Evolutionary conservation across 2,888 invertebrate species (phyloP), one percentile per base, ranked within the genome.

Genomic region (Drosophila nr. perissopoda): DNA sequence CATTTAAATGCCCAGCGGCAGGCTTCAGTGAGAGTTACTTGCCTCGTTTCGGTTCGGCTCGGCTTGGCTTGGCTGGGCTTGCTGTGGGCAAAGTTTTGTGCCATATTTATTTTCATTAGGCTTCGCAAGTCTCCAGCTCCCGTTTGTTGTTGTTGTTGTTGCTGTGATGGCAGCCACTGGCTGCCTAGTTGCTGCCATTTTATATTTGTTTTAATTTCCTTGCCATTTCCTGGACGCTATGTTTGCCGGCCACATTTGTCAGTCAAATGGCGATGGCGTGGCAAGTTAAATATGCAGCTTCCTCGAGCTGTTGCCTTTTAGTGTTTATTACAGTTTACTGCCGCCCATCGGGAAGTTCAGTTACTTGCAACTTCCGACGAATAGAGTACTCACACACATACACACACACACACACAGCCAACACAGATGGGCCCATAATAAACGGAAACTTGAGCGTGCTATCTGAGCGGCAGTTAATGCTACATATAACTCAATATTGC

Each of bases 171-270:
- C n/a, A n/a, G 49, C 49, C 59, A 27, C 51, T 48, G 64, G 40
- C 58, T 68, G 64, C 67, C 72, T 73, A 74, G 85, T 74, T 83
- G 79, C 79, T 74, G 60, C 70, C 81, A 73, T 90, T 86, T 88
- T 86, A 87, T 86, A 89, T 90, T 86, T 86, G 86, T 86, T 86
- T 90, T 86, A 86, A 86, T 86, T 86, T 86, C 89, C 89, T 83
- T 81, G 87, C 87, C 79, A 90, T 90, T 86, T 86, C 89, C 89
- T 70, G 86, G 69, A 61, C 68, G 70, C 72, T 64, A 34, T 63
- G 48, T 52, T 61, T 52, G 81, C 65, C 52, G 64, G 78, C 84
- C 86, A 81, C 85, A 88, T 90, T 86, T 86, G 89, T 88, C 87
- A 90, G 90, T 88, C 74, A 89, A 90, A 79, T 81, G 76, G 77